Conservation (phyloP, 2,113 vertebrate species). For the Ornithorhynchus anatinus region DNA sequence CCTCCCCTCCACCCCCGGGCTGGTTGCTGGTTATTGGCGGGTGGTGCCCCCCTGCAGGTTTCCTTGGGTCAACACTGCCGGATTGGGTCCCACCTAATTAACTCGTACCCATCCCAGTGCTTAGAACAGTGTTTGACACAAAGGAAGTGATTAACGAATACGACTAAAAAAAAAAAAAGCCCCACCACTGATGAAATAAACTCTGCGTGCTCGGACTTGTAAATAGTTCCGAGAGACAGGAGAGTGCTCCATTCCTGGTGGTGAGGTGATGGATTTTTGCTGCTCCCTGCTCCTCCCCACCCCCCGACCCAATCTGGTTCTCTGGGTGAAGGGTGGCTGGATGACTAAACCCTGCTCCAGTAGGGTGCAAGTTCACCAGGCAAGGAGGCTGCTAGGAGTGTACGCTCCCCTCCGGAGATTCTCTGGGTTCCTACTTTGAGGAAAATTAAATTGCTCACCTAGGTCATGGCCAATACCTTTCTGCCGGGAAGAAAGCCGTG, state of each 20-base stretch:
- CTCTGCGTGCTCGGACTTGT: neutral
- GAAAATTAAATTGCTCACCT: neutral
- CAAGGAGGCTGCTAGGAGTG: rapidly evolving
- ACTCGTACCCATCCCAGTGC: neutral
- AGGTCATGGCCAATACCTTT: too few relatives aligned
- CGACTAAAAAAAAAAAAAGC: too few relatives aligned
- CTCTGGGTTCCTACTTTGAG: too few relatives aligned
- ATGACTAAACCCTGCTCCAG: neutral
- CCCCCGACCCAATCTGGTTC: neutral
- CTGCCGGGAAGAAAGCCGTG: too few relatives aligned
- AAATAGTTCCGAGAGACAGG: neutral
- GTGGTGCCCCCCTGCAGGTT: too few relatives aligned
- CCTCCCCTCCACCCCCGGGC: neutral
- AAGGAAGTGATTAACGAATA: too few relatives aligned
- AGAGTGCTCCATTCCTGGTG: neutral
- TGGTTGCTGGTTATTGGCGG: neutral
- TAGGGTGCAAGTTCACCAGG: too few relatives aligned
- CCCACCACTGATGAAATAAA: neutral
- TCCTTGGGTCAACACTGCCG: too few relatives aligned
- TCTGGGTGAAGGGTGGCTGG: neutral
- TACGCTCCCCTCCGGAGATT: neutral
- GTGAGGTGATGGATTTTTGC: neutral
- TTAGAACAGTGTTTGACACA: too few relatives aligned
- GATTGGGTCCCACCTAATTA: neutral
- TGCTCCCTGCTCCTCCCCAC: neutral